phyloP scores from a whole-genome alignment of 2,113 vertebrate genomes.

The Clinocottus analis region DNA sequence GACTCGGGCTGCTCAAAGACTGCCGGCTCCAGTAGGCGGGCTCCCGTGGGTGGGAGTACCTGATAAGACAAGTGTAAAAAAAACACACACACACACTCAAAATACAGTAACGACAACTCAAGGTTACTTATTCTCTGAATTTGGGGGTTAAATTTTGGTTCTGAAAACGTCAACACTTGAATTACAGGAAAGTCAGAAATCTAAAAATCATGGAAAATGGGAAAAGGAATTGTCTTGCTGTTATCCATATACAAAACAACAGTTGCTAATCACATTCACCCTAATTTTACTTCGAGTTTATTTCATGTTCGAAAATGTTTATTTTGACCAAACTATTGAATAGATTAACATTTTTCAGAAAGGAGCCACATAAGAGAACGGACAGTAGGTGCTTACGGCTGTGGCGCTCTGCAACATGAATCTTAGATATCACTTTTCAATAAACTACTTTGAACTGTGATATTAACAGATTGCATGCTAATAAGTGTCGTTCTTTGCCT shows the following conservation, averaged over 20 bases:
- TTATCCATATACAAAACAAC: too few species aligned
- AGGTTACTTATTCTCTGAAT: neutral
- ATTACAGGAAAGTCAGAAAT: neutral
- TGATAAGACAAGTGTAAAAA: constrained; percentile 51
- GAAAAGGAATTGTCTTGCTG: too few species aligned
- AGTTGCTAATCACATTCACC: neutral
- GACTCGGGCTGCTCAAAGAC: constrained; percentile 96
- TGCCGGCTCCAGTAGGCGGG: constrained; percentile 95
- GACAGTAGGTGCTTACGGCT: neutral
- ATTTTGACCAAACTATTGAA: neutral
- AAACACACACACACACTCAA: neutral
- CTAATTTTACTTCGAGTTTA: too few species aligned
- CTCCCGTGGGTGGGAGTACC: constrained; percentile 90
- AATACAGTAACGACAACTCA: neutral
- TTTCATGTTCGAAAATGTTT: neutral
- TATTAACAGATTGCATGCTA: neutral
- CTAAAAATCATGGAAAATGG: neutral
- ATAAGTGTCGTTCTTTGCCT: neutral
- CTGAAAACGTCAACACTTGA: neutral
- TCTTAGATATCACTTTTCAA: neutral
- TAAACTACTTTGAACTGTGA: neutral
- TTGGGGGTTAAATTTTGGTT: neutral
- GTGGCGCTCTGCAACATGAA: neutral
- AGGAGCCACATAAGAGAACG: neutral
- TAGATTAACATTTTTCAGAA: neutral